Base-by-base conservation (phyloP, 2,888 invertebrate genomes). In the Cantharis lateralis region DNA sequence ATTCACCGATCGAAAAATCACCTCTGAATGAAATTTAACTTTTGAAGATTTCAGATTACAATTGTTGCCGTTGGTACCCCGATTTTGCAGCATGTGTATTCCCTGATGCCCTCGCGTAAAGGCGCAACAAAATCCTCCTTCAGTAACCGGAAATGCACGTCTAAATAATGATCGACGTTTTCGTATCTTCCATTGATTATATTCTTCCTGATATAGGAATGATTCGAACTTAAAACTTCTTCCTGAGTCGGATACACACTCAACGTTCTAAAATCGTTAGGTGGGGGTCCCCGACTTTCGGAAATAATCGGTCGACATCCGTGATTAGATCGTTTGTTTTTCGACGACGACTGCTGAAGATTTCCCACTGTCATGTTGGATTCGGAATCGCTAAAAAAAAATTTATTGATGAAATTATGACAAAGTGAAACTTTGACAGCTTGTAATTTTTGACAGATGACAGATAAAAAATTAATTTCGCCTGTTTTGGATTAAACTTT, bases 61-160 rank as follows among this genome's bases (percentile, higher is more conserved):
- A 28, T 28, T 28, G 10, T 28, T 28, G 2, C 10, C 11, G 2
- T 24, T 20, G 20, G 5, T 20, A 5, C 24, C 9, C 26, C 26
- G 9, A 0, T 10, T 61, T 10, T 62, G 18, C 62, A 15, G n/a
- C n/a, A n/a, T n/a, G n/a, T 82, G 68, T 64, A 64, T 13, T 82
- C 76, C 73, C 81, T 80, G 68, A 95, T 90, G 78, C 93, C 94
- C 83, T 92, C 90, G 32, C 94, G 88, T 20, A 97, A 85, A 0
- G 96, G 95, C 16, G 90, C 89, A 26, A 95, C 90, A 84, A 94
- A 95, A 87, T 96, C 96, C 88, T 96, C 95, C 32, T 95, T 88
- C 70, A 96, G 85, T 61, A 96, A 88, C 48, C 93, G 90, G 83
- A 95, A 95, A 81, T 96, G 95, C n/a, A 93, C 89, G 82, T 95